Conservation (phyloP, 2,888 invertebrate genomes). For the Lacanobia wlatinum region DNA sequence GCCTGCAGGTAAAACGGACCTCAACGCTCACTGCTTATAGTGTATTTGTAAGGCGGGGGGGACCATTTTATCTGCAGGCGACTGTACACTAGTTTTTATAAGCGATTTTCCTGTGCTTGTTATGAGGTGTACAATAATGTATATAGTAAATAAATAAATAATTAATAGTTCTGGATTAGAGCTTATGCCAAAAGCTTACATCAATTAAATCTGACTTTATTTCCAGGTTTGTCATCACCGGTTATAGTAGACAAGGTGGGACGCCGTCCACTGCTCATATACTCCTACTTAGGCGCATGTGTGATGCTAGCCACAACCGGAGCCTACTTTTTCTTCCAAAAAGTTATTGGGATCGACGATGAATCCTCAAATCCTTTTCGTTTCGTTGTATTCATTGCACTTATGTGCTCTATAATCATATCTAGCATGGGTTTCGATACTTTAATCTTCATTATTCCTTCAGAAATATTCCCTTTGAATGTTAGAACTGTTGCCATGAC, state of each 20-base stretch:
- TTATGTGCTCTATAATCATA: conserved; percentile 77
- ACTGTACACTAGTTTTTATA: too few species aligned
- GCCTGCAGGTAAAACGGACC: too few species aligned
- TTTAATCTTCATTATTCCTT: conserved; percentile 87
- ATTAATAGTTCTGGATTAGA: neutral
- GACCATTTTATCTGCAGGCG: too few species aligned
- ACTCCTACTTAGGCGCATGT: conserved; percentile 80
- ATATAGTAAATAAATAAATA: too few species aligned
- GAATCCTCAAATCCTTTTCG: conserved; percentile 73
- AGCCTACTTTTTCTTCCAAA: conserved; percentile 82
- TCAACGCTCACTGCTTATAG: too few species aligned
- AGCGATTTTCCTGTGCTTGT: too few species aligned
- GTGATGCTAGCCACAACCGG: conserved; percentile 74
- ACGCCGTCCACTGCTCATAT: conserved; percentile 86
- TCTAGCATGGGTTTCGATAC: conserved; percentile 87
- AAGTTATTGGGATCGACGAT: conserved; percentile 72
- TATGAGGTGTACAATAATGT: too few species aligned
- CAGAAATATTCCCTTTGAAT: conserved; percentile 91
- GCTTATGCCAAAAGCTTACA: neutral
- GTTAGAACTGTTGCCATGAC: conserved; percentile 90
- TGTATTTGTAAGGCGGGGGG: too few species aligned
- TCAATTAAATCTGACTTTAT: conserved; percentile 8
- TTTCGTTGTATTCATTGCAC: conserved; percentile 83
- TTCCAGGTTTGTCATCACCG: conserved; percentile 83
- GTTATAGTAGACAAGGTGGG: conserved; percentile 83